These are phyloP conservation scores for Oceanodroma leucorhoa DNA, from an alignment of 2,797 vertebrate genomes.

Conservation along the genomic window DNA sequence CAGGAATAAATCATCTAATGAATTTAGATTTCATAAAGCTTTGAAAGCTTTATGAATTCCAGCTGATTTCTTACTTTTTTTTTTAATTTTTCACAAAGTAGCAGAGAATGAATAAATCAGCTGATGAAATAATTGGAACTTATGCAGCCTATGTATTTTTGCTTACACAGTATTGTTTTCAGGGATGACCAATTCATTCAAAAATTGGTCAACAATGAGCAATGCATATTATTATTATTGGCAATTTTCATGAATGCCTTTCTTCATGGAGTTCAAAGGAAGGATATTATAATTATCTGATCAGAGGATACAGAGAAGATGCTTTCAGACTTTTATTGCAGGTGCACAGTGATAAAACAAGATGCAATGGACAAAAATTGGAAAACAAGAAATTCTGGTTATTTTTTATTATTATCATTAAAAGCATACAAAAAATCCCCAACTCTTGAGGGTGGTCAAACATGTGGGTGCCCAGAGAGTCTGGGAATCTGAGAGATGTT, in stretches of 20 bases:
- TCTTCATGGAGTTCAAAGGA: background rate
- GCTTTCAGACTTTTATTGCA: background rate
- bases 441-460: background rate
- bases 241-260: background rate
- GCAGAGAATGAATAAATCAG: background rate
- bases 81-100: background rate
- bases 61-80: background rate
- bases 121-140: background rate
- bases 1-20: background rate
- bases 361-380: background rate
- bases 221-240: background rate
- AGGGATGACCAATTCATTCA: background rate
- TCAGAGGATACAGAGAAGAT: background rate
- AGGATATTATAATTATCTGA: background rate
- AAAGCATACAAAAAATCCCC: accelerated
- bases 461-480: background rate
- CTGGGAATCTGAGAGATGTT: background rate
- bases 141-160: background rate
- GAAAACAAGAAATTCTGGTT: background rate
- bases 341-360: background rate
- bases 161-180: background rate
- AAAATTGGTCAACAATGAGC: background rate
- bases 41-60: background rate
- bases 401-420: background rate
- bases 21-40: background rate